Conservation (phyloP, 2,797 vertebrate species). For the Lithobates sylvaticus region DNA sequence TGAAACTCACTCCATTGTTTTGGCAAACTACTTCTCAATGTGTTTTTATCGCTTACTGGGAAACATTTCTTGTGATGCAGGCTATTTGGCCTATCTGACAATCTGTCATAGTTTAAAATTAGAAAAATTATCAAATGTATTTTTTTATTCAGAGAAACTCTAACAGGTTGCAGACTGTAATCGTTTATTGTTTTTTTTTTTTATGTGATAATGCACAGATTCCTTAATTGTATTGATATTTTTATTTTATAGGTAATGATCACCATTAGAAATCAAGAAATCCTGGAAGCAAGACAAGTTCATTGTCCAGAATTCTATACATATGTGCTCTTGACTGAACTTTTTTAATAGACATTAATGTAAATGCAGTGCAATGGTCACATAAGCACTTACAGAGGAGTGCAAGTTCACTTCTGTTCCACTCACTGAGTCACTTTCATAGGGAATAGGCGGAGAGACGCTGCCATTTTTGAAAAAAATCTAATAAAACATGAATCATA, state of each 20-base stretch:
- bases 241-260: conserved; percentile 50
- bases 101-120: no score
- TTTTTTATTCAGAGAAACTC: no score
- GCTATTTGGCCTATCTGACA: no score
- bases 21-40: no score
- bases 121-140: no score
- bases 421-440: conserved; percentile 69
- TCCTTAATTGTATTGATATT: not conserved
- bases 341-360: conserved; percentile 64
- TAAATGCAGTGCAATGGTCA: conserved; percentile 94
- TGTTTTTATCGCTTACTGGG: no score
- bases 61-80: no score
- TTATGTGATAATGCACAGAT: no score
- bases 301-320: conserved; percentile 57
- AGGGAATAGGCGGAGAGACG: not conserved
- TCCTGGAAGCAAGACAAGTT: conserved; percentile 63
- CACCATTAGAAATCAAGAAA: conserved; percentile 55
- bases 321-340: conserved; percentile 49
- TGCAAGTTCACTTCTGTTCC: conserved; percentile 66
- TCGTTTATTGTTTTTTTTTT: no score
- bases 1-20: no score
- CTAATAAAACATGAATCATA: conserved; percentile 84
- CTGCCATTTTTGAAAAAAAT: conserved; percentile 62
- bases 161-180: no score
- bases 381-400: conserved; percentile 80